phyloP scores from a whole-genome alignment of 2,797 vertebrate species.

The Nyctalus aviator region DNA sequence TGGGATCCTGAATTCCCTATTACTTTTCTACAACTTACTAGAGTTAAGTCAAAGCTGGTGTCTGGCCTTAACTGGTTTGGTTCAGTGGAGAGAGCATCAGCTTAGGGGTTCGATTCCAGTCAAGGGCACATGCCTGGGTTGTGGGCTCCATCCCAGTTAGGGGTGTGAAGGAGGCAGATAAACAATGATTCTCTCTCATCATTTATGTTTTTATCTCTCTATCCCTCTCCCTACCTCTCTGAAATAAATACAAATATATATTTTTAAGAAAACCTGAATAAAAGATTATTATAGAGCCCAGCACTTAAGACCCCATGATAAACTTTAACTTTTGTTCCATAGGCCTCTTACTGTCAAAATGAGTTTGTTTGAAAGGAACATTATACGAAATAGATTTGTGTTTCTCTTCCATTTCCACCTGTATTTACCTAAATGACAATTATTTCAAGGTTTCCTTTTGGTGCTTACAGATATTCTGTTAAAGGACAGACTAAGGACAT shows the following conservation, averaged over 20 bases:
- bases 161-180: too few species aligned
- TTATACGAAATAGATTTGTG: background rate
- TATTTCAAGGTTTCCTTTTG: background rate
- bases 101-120: too few species aligned
- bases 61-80: too few species aligned
- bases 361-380: background rate
- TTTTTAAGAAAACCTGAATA: background rate
- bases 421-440: background rate
- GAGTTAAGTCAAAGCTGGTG: background rate
- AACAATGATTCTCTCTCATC: too few species aligned
- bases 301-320: background rate
- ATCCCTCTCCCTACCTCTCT: too few species aligned
- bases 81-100: too few species aligned
- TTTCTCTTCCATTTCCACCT: fast-evolving
- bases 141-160: too few species aligned
- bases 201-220: too few species aligned
- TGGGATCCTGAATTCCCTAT: background rate
- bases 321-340: background rate
- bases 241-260: too few species aligned
- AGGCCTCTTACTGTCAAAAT: background rate
- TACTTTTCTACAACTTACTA: background rate
- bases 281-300: background rate
- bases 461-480: background rate
- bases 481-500: background rate
- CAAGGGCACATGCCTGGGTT: too few species aligned